phyloP scores from a whole-genome alignment of 2,113 vertebrate species.

The Spheniscus mendiculus region DNA sequence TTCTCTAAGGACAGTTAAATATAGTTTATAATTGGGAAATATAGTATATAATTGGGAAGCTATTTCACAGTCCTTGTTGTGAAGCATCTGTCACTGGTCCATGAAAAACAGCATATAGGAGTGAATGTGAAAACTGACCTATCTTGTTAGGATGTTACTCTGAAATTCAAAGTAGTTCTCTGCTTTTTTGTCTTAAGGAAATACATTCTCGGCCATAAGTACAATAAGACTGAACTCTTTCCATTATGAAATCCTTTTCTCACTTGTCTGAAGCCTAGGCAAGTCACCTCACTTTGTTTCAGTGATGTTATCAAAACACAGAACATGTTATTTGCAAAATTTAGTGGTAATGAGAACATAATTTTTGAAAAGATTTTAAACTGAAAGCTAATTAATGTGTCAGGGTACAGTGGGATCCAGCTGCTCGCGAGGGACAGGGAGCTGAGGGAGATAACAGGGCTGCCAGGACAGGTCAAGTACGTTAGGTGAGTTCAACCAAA shows the following conservation, averaged over 20 bases:
- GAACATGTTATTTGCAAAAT: neutral
- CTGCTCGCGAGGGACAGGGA: neutral
- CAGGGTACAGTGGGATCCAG: neutral
- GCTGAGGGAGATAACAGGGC: neutral
- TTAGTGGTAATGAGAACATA: neutral
- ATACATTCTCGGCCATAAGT: neutral
- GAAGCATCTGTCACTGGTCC: neutral
- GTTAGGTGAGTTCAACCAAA: neutral
- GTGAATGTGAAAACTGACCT: neutral
- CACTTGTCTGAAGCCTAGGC: neutral
- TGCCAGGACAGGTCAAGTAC: neutral
- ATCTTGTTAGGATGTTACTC: neutral
- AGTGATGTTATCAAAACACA: neutral
- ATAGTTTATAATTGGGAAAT: neutral
- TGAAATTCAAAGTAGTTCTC: neutral
- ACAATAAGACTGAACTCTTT: neutral
- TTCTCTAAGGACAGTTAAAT: neutral
- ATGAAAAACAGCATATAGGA: neutral
- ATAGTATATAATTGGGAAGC: neutral
- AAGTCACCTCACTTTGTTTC: neutral
- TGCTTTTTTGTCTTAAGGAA: neutral
- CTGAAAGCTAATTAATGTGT: neutral
- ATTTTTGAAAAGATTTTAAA: neutral
- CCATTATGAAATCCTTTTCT: neutral
- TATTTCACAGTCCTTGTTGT: neutral